Base-by-base conservation (phyloP, 2,113 vertebrate genomes). In the Paraplagusia blochii region DNA sequence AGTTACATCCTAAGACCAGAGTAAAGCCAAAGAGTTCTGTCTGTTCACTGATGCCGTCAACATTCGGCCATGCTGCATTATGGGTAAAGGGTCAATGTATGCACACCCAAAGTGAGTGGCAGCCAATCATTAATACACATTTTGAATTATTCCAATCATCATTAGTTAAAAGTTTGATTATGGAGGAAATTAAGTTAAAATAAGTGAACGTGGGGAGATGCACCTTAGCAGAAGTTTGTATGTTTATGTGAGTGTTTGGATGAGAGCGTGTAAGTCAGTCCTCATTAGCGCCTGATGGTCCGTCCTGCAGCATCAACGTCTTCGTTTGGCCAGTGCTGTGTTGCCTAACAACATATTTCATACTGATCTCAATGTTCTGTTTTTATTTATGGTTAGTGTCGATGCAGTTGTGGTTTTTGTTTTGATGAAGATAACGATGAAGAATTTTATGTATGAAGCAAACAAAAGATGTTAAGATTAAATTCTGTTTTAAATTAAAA, bases 301-400 rank as follows among this genome's bases (percentile, higher is more conserved):
- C 78, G 78, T 85, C 75, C 80, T 85, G 63, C 88, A 86, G 77
- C 83, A 90, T 80, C 89, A 77, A 86, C 80, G 84, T 92, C 64
- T 76, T 89, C 85, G 88, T 93, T 91, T 5, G 89, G 92, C 84
- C 90, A 84, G 90, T 92, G 88, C 85, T 92, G 88, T 92, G 88
- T 93, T 89, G 84, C 90, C 89, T 92, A 93, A 91, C 89, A 71
- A 87, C 91, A 90, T 93, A 86, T 91, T 94, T 93, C 93, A 91
- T 89, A 92, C 83, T 83, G 80, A 90, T 88, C 86, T 90, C 74
- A 69, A 85, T 51, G 44, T 7, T 36, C 43, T 63, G 91, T 92
- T 94, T 93, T 93, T 84, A 94, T 95, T 96, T 95, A 95, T 95
- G 84, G 56, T 15, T 83, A 90, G 89, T 93, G 91, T 89, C 92